Percentiles rank a stretch among this genome's conserved stretches.
Evolutionary conservation across 2,888 invertebrate species (phyloP).

Genomic region (Drosophila colorata): DNA sequence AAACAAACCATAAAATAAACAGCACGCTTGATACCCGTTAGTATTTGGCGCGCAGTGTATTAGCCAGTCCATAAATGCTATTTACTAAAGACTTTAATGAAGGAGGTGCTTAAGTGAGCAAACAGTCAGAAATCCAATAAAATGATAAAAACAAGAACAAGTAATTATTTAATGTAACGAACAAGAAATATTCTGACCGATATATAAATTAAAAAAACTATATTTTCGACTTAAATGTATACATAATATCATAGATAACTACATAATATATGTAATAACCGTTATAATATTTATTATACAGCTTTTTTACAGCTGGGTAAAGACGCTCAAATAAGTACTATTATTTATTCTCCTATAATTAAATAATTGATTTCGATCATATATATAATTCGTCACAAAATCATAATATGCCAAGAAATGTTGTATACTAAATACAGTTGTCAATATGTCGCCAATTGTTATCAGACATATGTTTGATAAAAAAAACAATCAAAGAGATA

Average conservation of each 20-base stretch:
- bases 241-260: not conserved
- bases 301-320: too few relatives aligned
- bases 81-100: constrained; percentile 7
- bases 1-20: constrained; percentile 8
- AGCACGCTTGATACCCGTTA: not conserved
- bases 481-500: not conserved
- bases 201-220: too few relatives aligned
- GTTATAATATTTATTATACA: too few relatives aligned
- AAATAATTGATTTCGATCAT: too few relatives aligned
- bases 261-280: too few relatives aligned
- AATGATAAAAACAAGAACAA: not conserved
- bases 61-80: constrained; percentile 7
- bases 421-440: not conserved
- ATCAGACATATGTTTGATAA: not conserved
- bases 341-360: too few relatives aligned
- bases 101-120: not conserved
- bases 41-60: not conserved
- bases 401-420: not conserved
- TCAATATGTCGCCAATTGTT: not conserved
- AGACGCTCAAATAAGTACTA: too few relatives aligned
- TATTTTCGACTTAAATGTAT: too few relatives aligned
- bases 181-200: not conserved
- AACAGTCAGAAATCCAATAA: not conserved
- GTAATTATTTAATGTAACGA: not conserved
- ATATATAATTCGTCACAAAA: too few relatives aligned